Percentiles rank a stretch among this genome's conserved stretches.
These are phyloP conservation scores for Cryptoleucopteryx plumbea DNA, from an alignment of 2,113 vertebrate genomes.

Conservation along the genomic window DNA sequence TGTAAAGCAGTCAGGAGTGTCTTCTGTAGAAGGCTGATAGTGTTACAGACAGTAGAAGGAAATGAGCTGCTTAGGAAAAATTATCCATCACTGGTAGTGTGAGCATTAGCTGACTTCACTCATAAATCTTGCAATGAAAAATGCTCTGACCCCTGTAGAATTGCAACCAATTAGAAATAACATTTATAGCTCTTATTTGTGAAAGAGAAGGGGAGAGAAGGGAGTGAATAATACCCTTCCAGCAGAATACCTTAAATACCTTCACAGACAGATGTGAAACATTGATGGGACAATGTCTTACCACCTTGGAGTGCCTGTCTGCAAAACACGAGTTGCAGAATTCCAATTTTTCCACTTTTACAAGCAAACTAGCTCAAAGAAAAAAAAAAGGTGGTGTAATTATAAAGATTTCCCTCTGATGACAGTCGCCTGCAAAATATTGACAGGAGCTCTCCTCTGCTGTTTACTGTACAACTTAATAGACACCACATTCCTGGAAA, in stretches of 20 bases:
- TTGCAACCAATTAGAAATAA: background rate
- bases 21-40: background rate
- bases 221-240: background rate
- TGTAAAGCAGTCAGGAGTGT: background rate
- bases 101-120: background rate
- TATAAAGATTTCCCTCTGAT: background rate
- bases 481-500: background rate
- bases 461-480: constrained; percentile 1
- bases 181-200: background rate
- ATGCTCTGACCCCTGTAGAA: background rate
- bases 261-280: background rate
- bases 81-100: background rate
- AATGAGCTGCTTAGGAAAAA: background rate
- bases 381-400: background rate
- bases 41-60: background rate
- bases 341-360: background rate
- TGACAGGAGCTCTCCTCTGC: background rate
- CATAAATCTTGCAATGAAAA: background rate
- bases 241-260: background rate
- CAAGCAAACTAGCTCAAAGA: background rate
- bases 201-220: background rate
- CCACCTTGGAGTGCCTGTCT: background rate
- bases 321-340: background rate
- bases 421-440: constrained; percentile 26
- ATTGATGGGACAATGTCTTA: background rate